These are phyloP conservation scores for Arothron firmamentum DNA, from an alignment of 2,113 vertebrate species.

Conservation along the genomic window DNA sequence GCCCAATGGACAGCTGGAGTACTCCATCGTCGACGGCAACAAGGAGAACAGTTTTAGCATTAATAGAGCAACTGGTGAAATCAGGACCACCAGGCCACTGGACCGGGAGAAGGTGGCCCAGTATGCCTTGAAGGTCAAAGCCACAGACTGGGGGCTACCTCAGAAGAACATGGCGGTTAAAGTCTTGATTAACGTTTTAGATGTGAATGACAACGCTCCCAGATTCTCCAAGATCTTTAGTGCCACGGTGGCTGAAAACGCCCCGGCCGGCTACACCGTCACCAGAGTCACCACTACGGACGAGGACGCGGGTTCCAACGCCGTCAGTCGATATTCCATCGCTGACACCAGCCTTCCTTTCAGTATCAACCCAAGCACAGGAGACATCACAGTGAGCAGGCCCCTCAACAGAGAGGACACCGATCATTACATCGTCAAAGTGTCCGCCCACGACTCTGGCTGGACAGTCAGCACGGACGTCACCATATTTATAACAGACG, in stretches of 20 bases:
- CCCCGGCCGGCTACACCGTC: conserved; percentile 87
- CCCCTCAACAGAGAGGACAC: conserved; percentile 92
- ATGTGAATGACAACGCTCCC: conserved; percentile 95
- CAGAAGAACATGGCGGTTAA: conserved; percentile 79
- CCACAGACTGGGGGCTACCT: conserved; percentile 83
- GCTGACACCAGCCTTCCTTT: conserved; percentile 86
- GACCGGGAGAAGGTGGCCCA: conserved; percentile 85
- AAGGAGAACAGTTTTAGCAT: conserved; percentile 87
- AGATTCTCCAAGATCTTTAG: conserved; percentile 97
- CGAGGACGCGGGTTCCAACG: conserved; percentile 87
- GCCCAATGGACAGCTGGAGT: conserved; percentile 86
- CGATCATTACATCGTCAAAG: conserved; percentile 86
- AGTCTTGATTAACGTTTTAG: conserved; percentile 84
- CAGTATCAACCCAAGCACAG: conserved; percentile 84
- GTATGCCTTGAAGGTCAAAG: conserved; percentile 83
- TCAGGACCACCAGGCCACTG: conserved; percentile 83
- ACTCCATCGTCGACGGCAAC: conserved; percentile 87
- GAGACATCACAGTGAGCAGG: conserved; percentile 89
- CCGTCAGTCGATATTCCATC: conserved; percentile 89
- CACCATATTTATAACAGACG: conserved; percentile 89
- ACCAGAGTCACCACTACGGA: conserved; percentile 92
- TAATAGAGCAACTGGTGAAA: conserved; percentile 85
- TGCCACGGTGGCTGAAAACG: conserved; percentile 88
- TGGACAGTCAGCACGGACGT: conserved; percentile 98
- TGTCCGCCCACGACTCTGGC: conserved; percentile 92